These are phyloP conservation scores for Steatocranus sp. DNA, from an alignment of 2,797 vertebrate genomes.

Conservation along the genomic window DNA sequence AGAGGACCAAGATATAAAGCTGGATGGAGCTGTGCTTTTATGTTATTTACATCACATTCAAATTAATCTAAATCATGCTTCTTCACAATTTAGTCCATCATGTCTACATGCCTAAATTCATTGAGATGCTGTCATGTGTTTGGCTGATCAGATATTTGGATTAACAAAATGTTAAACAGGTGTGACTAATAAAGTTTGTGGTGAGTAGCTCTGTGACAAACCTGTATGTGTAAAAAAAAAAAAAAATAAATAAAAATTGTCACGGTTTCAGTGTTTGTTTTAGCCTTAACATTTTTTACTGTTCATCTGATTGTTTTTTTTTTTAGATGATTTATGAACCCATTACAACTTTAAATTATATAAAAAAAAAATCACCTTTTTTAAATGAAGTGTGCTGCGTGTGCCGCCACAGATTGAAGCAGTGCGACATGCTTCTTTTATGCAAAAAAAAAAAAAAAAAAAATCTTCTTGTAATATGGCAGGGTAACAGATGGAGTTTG, in stretches of 20 bases:
- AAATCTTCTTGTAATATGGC: conserved; percentile 25
- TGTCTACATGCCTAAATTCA: not conserved
- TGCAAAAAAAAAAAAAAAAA: not conserved
- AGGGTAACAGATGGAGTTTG: conserved; percentile 73
- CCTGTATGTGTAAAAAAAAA: too few species aligned
- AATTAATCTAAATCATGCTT: not conserved
- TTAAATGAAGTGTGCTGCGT: not conserved
- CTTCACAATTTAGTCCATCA: not conserved
- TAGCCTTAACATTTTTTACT: not conserved
- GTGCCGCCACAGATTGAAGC: not conserved
- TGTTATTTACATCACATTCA: not conserved
- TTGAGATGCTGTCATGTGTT: not conserved
- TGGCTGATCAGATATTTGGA: not conserved
- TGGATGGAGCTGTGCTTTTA: not conserved
- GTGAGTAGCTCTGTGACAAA: not conserved
- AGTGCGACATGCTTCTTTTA: not conserved
- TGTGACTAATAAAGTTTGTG: not conserved
- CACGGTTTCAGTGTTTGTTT: not conserved
- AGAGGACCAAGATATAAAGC: not conserved
- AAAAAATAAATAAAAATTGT: accelerated
- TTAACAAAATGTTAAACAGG: not conserved
- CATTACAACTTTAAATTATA: not conserved
- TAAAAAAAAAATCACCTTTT: not conserved
- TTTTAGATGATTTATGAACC: not conserved
- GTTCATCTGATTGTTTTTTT: not conserved